phyloP scores from a whole-genome alignment of 2,113 vertebrate genomes.

The Stigmatopora nigra region DNA sequence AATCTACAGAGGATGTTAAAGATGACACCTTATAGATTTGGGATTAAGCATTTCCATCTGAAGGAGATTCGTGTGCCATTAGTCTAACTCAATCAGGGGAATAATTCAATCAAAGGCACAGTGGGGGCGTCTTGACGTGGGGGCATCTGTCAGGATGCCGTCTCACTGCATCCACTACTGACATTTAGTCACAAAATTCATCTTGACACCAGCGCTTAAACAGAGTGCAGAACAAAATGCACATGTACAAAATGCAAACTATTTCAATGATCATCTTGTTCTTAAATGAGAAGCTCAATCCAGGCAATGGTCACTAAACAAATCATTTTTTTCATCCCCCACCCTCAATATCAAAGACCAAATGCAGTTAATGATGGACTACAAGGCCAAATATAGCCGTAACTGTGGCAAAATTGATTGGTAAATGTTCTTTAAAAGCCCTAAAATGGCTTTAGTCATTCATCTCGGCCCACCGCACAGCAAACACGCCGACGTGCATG shows the following conservation, averaged over 20 bases:
- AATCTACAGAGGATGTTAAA: conserved; percentile 10
- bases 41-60: conserved; percentile 52
- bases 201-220: conserved; percentile 49
- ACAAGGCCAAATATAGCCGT: neutral
- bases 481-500: conserved; percentile 9
- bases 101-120: conserved; percentile 58
- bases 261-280: conserved; percentile 19
- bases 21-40: conserved; percentile 40
- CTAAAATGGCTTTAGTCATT: neutral
- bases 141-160: conserved; percentile 58
- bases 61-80: conserved; percentile 52
- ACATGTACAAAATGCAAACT: conserved; percentile 4
- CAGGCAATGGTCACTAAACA: neutral
- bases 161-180: conserved; percentile 45
- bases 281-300: neutral
- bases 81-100: conserved; percentile 54
- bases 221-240: conserved; percentile 33
- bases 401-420: neutral
- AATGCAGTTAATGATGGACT: neutral
- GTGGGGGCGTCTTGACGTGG: conserved; percentile 45
- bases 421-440: neutral
- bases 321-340: neutral
- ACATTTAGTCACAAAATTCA: conserved; percentile 57
- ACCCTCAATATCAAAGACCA: neutral
- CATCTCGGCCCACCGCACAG: neutral